Base-by-base conservation (phyloP, 2,113 vertebrate species). In the Sorex araneus region DNA sequence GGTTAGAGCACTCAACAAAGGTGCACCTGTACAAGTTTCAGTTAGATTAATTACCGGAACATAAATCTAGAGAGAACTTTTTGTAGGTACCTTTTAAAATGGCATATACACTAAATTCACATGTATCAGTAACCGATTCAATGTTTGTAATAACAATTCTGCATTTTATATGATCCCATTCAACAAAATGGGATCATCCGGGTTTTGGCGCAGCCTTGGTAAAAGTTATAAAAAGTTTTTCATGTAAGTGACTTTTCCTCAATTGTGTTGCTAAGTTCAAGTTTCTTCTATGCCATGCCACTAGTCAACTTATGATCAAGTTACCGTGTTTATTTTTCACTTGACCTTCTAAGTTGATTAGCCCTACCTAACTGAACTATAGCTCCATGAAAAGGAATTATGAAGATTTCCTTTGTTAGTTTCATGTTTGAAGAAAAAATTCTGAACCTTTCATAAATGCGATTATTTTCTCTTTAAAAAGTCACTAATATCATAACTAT, bases 391-490 rank as follows among this genome's bases (percentile, higher is more conserved):
- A 90, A 87, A 13, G 30, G 9, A 86, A 88, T 86, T 87, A 8
- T 43, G 25, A 87, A 63, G 13, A 13, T 92, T 97, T 95, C 83
- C 84, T 84, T 85, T 25, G 36, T 96, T 96, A 87, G 77, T 23
- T 95, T 94, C 93, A 84, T 84, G 77, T 94, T 84, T 89, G 64
- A 57, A 95, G 81, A 80, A 96, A 93, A 91, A 21, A 96, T 70
- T 43, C 63, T 78, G 25, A 85, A 73, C 21, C 96, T 63, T 89
- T 96, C 93, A 66, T 95, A 95, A 96, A 90, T 93, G 91, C 93
- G 94, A 25, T 84, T 93, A 93, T 91, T 97, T 97, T 97, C 92
- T 95, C 91, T 84, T 89, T 81, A 21, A 94, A 89, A 93, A 87
- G 40, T 90, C 92, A 86, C 57, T 97, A 96, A 78, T 97, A 94